Conservation (phyloP, 2,888 invertebrate genomes). For the Globia sparganii region DNA sequence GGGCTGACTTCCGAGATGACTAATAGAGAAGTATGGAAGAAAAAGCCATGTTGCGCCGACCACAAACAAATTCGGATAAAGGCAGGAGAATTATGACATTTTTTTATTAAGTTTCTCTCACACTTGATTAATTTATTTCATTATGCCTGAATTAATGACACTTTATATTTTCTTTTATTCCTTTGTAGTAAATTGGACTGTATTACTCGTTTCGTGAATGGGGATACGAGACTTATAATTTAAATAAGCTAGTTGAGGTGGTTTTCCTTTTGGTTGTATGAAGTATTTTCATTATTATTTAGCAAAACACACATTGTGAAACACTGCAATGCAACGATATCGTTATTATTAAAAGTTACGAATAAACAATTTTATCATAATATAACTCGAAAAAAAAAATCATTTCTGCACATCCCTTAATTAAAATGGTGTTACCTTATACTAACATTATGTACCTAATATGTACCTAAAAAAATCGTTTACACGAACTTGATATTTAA, state of each 20-base stretch:
- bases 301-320: conserved; percentile 54
- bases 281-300: conserved; percentile 77
- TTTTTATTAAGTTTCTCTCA: neutral
- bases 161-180: neutral
- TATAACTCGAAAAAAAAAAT: conserved; percentile 1
- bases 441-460: neutral
- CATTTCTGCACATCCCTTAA: conserved; percentile 22
- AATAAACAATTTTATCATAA: conserved; percentile 3
- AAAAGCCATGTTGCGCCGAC: neutral
- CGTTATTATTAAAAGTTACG: neutral
- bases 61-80: neutral
- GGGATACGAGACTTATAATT: conserved; percentile 43
- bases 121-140: neutral
- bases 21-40: neutral
- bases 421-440: neutral
- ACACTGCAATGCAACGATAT: conserved; percentile 45
- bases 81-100: neutral
- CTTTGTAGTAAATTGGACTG: neutral
- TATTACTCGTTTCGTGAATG: conserved; percentile 46
- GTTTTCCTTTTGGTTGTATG: conserved; percentile 86
- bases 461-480: neutral
- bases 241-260: conserved; percentile 79
- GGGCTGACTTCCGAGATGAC: too few relatives aligned
- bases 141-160: neutral
- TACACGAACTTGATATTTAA: neutral